Conservation (phyloP, 2,797 vertebrate genomes). For the Enteromius paludinosus region DNA sequence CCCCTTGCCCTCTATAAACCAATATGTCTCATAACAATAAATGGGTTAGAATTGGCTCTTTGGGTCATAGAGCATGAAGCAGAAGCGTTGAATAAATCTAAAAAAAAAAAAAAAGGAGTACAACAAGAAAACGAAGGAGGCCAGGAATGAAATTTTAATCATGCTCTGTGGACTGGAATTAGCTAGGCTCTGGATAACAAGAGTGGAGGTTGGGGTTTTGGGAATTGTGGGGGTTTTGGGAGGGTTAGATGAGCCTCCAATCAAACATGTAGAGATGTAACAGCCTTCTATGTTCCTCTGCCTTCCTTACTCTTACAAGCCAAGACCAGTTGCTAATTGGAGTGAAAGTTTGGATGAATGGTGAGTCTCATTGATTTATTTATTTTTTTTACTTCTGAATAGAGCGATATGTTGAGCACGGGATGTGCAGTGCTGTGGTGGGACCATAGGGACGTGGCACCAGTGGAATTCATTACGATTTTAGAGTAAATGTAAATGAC, state of each 20-base stretch:
- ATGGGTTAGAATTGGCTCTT: neutral
- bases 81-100: neutral
- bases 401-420: slow-evolving; percentile 55
- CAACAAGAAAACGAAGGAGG: slow-evolving; percentile 22
- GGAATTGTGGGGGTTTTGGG: slow-evolving; percentile 23
- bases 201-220: slow-evolving; percentile 38
- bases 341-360: slow-evolving; percentile 59
- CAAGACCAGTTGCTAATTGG: slow-evolving; percentile 74
- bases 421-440: slow-evolving; percentile 48
- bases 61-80: neutral
- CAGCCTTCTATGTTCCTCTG: slow-evolving; percentile 51
- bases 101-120: neutral
- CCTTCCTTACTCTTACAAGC: slow-evolving; percentile 64
- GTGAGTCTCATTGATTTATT: slow-evolving; percentile 67
- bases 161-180: slow-evolving; percentile 70
- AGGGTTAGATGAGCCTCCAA: slow-evolving; percentile 52
- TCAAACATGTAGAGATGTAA: slow-evolving; percentile 70
- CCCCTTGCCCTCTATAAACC: neutral
- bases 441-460: slow-evolving; percentile 56
- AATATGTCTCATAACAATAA: slow-evolving; percentile 20
- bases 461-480: slow-evolving; percentile 73
- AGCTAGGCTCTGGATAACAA: slow-evolving; percentile 64
- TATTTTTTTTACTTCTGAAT: slow-evolving; percentile 55
- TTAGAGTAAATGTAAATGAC: slow-evolving; percentile 60
- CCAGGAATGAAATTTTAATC: slow-evolving; percentile 71